Percentiles rank a stretch among this genome's conserved stretches.
Evolutionary conservation across 2,113 vertebrate genomes (phyloP).

Genomic region (Neotragus pygmaeus): DNA sequence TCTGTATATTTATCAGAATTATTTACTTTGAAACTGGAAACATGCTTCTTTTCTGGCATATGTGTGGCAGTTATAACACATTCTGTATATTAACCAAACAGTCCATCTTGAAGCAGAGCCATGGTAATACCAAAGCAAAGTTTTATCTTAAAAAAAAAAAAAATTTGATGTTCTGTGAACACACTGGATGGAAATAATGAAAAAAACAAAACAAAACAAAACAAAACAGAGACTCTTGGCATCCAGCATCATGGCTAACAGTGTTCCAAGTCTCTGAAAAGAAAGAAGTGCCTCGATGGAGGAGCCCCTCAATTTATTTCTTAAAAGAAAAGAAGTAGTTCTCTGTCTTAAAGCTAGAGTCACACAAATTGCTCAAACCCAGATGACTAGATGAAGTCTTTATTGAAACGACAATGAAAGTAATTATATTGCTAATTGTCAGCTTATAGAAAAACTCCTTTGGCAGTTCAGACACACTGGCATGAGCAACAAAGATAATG

Average conservation of each 20-base stretch:
- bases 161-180: neutral
- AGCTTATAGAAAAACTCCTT: neutral
- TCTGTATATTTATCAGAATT: neutral
- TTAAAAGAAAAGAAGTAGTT: neutral
- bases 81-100: neutral
- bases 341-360: neutral
- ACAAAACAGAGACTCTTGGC: neutral
- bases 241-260: neutral
- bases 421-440: slow-evolving; percentile 45
- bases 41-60: neutral
- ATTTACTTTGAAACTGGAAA: neutral
- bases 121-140: neutral
- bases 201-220: neutral
- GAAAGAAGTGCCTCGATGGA: slow-evolving; percentile 3
- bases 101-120: neutral
- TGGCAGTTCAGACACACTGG: neutral
- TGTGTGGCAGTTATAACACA: neutral
- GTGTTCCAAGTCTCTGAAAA: neutral
- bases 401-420: slow-evolving; percentile 30
- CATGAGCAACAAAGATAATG: neutral
- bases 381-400: neutral
- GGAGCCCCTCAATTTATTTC: slow-evolving; percentile 20
- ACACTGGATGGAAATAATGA: neutral
- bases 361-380: neutral
- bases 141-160: neutral